These are phyloP conservation scores for Camponotus vicinus DNA, from an alignment of 1,140 invertebrate genomes.

Conservation along the genomic window DNA sequence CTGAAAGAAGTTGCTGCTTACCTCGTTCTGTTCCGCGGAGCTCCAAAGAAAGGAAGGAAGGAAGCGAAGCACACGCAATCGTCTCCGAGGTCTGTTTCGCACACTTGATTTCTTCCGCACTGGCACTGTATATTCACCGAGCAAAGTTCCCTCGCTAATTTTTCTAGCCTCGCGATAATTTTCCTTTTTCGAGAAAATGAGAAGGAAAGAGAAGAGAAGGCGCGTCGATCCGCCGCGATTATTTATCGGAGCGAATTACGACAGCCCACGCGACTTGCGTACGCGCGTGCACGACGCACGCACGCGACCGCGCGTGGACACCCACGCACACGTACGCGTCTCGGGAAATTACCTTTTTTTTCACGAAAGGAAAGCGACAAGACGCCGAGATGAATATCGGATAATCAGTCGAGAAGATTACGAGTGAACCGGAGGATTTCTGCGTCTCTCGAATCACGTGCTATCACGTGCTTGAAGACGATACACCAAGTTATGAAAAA, in stretches of 20 bases:
- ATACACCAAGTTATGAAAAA: too few relatives aligned
- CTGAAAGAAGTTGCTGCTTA: background rate
- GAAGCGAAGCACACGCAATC: conserved; percentile 13
- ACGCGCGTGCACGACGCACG: conserved; percentile 10
- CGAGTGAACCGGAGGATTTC: background rate
- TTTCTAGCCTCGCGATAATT: conserved; percentile 27
- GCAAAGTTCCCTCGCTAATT: conserved; percentile 8
- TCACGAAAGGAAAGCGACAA: background rate
- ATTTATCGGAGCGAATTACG: conserved; percentile 33
- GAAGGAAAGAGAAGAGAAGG: background rate
- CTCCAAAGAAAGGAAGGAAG: background rate
- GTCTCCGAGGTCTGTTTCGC: conserved; percentile 2
- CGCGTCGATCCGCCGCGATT: background rate
- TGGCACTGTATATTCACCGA: conserved; percentile 44
- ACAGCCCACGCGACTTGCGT: conserved; percentile 4
- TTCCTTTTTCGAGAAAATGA: background rate
- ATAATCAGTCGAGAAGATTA: background rate
- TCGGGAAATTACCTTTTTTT: background rate
- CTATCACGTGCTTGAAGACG: background rate
- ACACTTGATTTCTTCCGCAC: conserved; percentile 33
- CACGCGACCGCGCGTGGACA: background rate
- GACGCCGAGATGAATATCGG: background rate
- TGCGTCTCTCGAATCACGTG: background rate
- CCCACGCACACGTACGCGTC: conserved; percentile 9
- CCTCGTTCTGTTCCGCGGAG: background rate